Base-by-base conservation (phyloP, 2,113 vertebrate genomes). In the Strix uralensis region DNA sequence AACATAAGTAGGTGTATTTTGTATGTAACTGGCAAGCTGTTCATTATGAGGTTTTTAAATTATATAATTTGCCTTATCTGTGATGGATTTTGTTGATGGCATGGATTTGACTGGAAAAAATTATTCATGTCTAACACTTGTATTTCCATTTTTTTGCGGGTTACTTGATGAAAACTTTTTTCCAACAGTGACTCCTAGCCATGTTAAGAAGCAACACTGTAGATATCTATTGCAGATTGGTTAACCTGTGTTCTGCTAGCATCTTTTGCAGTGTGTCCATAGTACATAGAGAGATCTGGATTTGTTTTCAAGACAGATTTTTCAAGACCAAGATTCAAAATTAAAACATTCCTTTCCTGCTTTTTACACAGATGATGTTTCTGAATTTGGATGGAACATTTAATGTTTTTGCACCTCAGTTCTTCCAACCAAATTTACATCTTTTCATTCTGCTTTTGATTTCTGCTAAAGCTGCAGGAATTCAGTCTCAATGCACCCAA, bases 211-310 rank as follows among this genome's bases (percentile, higher is more conserved):
- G 18, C 22, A 91, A 14, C 7, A 5, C 25, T 67, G 49, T 27
- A 36, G 15, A 18, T 67, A 51, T 11, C 59, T 51, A 2, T 12
- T 59, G 29, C 29, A 82, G 22, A 34, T 57, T 34, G 19, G 10
- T 54, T 79, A 65, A 69, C 12, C 13, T 52, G 22, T 52, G n/a
- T 42, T 79, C 23, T 92, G 19, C 32, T 65, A 10, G 36, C 0
- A 2, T 79, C 29, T 46, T 40, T 62, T 55, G 30, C 23, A 69
- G 19, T 32, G 9, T 2, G 1, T 36, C 54, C 0, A 0, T 62
- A 61, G 32, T 38, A 15, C 32, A 47, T 81, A 22, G 0, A 72
- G 47, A 84, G 34, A 40, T 72, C 18, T 65, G 17, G 26, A 40
- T 63, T 81, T 63, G 38, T 79, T 42, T 42, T 42, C 40, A 13